Evolutionary conservation across 2,113 vertebrate genomes (phyloP), one percentile per base, ranked within the genome.

Genomic region (Ceyx cyanopectus): DNA sequence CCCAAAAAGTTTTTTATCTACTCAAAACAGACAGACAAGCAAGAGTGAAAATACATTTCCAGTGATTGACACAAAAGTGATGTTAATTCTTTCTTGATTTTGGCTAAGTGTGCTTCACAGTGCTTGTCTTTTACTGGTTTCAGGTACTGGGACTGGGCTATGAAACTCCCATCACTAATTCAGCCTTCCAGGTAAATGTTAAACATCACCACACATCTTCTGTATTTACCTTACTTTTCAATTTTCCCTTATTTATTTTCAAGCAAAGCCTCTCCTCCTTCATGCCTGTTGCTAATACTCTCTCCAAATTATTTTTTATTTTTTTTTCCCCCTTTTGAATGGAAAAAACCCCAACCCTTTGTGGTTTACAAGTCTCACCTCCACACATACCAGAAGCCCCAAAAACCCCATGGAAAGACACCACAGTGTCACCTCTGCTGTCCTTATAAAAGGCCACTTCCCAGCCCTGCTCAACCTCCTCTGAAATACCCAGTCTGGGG

Each of bases 381-480:
- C 40, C 26, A 27, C 26, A 32, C 1, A 46, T 29, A 62, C 30
- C 6, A 74, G 30, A 77, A 77, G 10, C 19, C 54, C 37, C 9
- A 11, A 51, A 89, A 77, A 60, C 5, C 34, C 3, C 40, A 12
- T 37, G 37, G 37, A 9, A 67, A 58, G 11, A 18, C 1, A 29
- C 0, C 43, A 26, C 3, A 67, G 14, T 15, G 14, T 54, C 17
- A 54, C 2, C 1, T 21, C 32, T 41, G 9, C 3, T 29, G 40
- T 27, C 26, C 53, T 60, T 62, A 61, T 7, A 40, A 24, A 81
- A 73, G 26, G 16, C 40, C 37, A 22, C 3, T 43, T 43, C 20
- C 18, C 23, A 73, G 53, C 10, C 22, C 11, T 67, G 5, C 22
- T 43, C 22, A 67, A n/a, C 16, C 24, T 46, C 56, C 56, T 57